These are phyloP conservation scores for Zaprionus africanus DNA, from an alignment of 1,140 invertebrate species.

Conservation along the genomic window DNA sequence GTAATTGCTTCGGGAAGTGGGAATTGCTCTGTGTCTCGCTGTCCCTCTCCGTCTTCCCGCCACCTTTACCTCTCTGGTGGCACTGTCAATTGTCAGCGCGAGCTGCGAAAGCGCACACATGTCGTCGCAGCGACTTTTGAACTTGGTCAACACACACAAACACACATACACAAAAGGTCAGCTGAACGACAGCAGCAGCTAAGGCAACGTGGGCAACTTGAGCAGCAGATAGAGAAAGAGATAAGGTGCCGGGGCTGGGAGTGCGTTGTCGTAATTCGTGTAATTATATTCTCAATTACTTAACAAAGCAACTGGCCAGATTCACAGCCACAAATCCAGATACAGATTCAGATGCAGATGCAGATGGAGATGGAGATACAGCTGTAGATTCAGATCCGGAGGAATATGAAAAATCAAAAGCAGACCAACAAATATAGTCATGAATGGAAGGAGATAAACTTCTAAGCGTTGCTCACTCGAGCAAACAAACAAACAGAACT, in stretches of 20 bases:
- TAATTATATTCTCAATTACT: slow-evolving; percentile 83
- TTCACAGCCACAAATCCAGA: no score
- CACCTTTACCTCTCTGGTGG: slow-evolving; percentile 6
- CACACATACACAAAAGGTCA: slow-evolving; percentile 49
- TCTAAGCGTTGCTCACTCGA: slow-evolving; percentile 70
- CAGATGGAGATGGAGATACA: slow-evolving; percentile 18
- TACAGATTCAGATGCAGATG: slow-evolving; percentile 32
- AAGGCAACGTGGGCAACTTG: slow-evolving; percentile 8
- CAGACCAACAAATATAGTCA: slow-evolving; percentile 65
- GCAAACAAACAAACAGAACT: slow-evolving; percentile 51
- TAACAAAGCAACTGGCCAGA: slow-evolving; percentile 31
- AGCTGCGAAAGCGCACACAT: slow-evolving; percentile 76
- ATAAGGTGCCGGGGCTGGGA: slow-evolving; percentile 68
- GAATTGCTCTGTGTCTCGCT: slow-evolving; percentile 55
- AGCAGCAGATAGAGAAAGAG: slow-evolving; percentile 62
- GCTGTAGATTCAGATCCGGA: slow-evolving; percentile 35
- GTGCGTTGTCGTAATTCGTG: slow-evolving; percentile 75
- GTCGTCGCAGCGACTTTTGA: slow-evolving; percentile 50
- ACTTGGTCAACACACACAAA: slow-evolving; percentile 42
- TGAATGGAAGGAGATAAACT: slow-evolving; percentile 68
- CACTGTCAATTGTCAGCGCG: slow-evolving; percentile 60
- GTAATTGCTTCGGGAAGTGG: slow-evolving; percentile 83
- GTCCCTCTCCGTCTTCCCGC: slow-evolving; percentile 11
- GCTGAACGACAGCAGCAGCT: slow-evolving; percentile 28
- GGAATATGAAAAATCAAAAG: slow-evolving; percentile 65